Evolutionary conservation across 2,888 invertebrate species (phyloP), one percentile per base, ranked within the genome.

Genomic region (Polietes domitor): DNA sequence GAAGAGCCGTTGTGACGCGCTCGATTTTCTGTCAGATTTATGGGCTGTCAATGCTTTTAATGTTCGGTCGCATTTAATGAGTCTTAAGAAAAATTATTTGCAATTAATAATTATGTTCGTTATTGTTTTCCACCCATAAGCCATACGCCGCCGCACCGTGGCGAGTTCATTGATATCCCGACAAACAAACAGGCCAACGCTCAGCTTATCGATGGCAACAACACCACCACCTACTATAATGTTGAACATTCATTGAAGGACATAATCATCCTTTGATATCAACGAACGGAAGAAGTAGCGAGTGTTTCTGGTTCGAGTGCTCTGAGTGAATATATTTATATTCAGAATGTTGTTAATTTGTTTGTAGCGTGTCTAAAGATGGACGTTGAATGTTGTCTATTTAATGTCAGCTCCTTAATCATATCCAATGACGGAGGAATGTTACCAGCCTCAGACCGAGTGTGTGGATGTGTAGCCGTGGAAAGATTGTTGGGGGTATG

Each of bases 91-190:
- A 87, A 87, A 87, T 87, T 84, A 86, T 86, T 86, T 83, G 86
- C 87, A 87, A 87, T 87, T 87, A 87, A 87, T 87, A 87, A 87
- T 87, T 87, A 85, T 83, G 85, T 82, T 79, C 80, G 73, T 83
- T 83, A 87, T 87, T 87, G 87, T 87, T 84, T 85, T 76, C 77
- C 70, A n/a, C n/a, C n/a, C n/a, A n/a, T n/a, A 80, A 24, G 37
- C 17, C 47, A 71, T 15, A 26, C 58, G 26, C 15, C 26, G 37
- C 32, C 32, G 9, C 19, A 58, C 55, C 5, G 43, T 24, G 21
- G 41, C 75, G 68, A 84, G 81, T 78, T 84, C 84, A 84, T 84
- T 84, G 84, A 84, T 84, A 84, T 74, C 68, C 50, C 63, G 43
- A 41, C 75, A 76, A 76, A 79, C 26, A 71, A 77, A 79, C 82